Evolutionary conservation across 2,113 vertebrate genomes (phyloP).

Genomic region (Lasiurus borealis): DNA sequence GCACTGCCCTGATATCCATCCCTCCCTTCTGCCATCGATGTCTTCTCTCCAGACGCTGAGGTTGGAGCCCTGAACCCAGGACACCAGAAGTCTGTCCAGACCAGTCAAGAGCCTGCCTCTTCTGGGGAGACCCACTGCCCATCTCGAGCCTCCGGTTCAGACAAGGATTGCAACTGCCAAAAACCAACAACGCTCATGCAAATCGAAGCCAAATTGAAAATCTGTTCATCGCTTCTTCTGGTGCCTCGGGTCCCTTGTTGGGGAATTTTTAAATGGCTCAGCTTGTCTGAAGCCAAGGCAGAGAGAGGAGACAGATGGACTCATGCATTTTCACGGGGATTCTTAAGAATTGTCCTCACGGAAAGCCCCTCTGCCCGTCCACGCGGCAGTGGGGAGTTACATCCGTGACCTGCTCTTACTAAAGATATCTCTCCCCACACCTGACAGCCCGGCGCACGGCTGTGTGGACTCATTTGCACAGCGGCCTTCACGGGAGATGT

Average conservation of each 20-base stretch:
- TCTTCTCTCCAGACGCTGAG: background rate
- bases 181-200: constrained; percentile 68
- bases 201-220: constrained; percentile 89
- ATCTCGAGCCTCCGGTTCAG: constrained; percentile 78
- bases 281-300: constrained; percentile 86
- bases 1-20: background rate
- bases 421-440: constrained; percentile 84
- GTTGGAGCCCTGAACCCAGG: background rate
- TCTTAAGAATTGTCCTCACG: constrained; percentile 86
- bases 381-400: constrained; percentile 79
- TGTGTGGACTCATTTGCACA: constrained; percentile 72
- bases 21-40: background rate
- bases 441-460: constrained; percentile 81
- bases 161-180: constrained; percentile 85
- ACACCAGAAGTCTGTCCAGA: constrained; percentile 9
- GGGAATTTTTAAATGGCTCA: constrained; percentile 87
- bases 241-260: constrained; percentile 86
- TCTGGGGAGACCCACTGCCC: constrained; percentile 75
- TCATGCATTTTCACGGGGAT: constrained; percentile 86
- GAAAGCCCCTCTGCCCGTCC: constrained; percentile 83
- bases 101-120: background rate
- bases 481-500: constrained; percentile 70
- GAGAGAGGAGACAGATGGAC: constrained; percentile 88
- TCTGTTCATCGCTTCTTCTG: constrained; percentile 87
- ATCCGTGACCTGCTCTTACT: constrained; percentile 83